These are phyloP conservation scores for Rhodinocichla rosea DNA, from an alignment of 2,113 vertebrate species.

Conservation along the genomic window DNA sequence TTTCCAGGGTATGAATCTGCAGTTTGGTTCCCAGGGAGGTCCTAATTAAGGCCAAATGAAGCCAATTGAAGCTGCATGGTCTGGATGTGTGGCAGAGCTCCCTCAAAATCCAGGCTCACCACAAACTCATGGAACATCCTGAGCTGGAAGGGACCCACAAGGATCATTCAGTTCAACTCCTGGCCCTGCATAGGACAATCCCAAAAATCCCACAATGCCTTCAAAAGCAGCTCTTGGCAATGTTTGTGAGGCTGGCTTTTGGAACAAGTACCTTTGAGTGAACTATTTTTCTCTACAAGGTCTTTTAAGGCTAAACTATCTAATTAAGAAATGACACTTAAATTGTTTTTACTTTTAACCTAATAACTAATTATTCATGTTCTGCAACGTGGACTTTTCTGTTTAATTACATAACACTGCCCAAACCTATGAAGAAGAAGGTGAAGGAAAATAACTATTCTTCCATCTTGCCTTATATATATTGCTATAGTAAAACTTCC, in stretches of 20 bases:
- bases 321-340: not conserved
- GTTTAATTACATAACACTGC: not conserved
- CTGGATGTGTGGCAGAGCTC: not conserved
- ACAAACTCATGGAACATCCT: not conserved
- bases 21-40: not conserved
- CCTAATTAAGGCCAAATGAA: not conserved
- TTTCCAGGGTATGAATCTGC: not conserved
- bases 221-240: not conserved
- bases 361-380: not conserved
- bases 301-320: not conserved
- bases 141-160: not conserved
- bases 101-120: not conserved
- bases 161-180: not conserved
- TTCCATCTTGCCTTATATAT: not conserved
- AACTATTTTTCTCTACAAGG: not conserved
- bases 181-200: not conserved
- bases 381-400: not conserved
- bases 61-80: not conserved
- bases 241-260: not conserved
- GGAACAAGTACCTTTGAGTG: not conserved
- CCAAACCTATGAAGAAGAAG: not conserved
- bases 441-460: not conserved
- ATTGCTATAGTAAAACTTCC: not conserved
- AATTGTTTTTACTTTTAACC: not conserved
- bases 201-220: not conserved